These are phyloP conservation scores for Falco cherrug DNA, from an alignment of 2,797 vertebrate species.

Conservation along the genomic window DNA sequence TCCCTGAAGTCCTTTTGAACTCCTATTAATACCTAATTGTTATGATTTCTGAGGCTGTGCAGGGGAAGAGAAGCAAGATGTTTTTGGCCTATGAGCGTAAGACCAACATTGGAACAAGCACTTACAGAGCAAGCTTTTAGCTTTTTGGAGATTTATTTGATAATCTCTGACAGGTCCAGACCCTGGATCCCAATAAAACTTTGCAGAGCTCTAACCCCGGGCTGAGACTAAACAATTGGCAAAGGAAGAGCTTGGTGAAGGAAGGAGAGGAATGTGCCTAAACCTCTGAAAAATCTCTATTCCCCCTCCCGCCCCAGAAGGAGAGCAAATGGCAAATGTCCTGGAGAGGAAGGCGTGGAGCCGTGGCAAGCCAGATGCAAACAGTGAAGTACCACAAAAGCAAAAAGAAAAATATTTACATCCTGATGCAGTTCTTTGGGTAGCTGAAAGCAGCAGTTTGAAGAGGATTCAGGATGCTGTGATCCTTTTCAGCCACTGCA, in stretches of 20 bases:
- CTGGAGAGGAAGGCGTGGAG: conserved; percentile 56
- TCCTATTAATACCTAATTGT: neutral
- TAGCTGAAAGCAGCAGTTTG: conserved; percentile 44
- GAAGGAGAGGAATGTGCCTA: conserved; percentile 66
- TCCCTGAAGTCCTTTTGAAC: neutral
- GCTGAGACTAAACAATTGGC: conserved; percentile 58
- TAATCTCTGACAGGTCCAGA: conserved; percentile 44
- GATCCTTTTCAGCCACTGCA: conserved; percentile 11
- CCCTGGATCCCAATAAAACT: conserved; percentile 42
- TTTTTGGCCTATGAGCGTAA: neutral
- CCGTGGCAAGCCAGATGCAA: conserved; percentile 52
- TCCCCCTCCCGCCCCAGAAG: conserved; percentile 38
- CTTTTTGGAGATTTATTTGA: conserved; percentile 44
- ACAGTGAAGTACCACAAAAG: conserved; percentile 64
- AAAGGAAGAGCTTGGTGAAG: conserved; percentile 32
- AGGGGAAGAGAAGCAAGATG: neutral
- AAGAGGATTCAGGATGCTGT: conserved; percentile 47
- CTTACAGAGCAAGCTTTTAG: conserved; percentile 31
- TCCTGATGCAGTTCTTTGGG: conserved; percentile 56
- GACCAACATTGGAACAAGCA: neutral
- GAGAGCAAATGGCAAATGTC: conserved; percentile 65
- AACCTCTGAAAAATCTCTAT: conserved; percentile 66
- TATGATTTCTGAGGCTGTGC: conserved; percentile 1
- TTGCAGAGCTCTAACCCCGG: conserved; percentile 31
- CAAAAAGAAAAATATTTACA: conserved; percentile 69